Percentiles rank a stretch among this genome's conserved stretches.
phyloP scores from a whole-genome alignment of 2,888 invertebrate genomes.

The Stenichneumon culpator region DNA sequence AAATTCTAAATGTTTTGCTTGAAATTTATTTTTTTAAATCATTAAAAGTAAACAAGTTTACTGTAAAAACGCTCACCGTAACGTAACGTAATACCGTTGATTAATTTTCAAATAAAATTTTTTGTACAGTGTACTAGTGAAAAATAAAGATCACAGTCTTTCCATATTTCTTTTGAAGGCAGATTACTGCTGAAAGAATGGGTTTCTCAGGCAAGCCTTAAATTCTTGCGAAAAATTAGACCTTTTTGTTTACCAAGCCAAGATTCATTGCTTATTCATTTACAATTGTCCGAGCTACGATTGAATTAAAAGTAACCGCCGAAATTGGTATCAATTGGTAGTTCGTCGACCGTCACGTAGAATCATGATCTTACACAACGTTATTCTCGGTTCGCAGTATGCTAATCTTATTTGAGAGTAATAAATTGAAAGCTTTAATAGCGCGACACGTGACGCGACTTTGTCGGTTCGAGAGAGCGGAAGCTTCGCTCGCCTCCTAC shows the following conservation, averaged over 20 bases:
- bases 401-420: conserved; percentile 58
- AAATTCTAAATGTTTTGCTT: no score
- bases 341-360: conserved; percentile 48
- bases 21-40: no score
- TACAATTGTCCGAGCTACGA: background rate
- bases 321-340: conserved; percentile 55
- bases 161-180: background rate
- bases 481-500: conserved; percentile 48
- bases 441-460: conserved; percentile 33
- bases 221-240: background rate
- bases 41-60: no score
- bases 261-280: background rate
- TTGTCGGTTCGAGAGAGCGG: conserved; percentile 49
- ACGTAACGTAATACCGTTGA: no score
- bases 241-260: background rate
- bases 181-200: background rate
- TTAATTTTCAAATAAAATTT: no score
- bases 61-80: no score
- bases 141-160: background rate
- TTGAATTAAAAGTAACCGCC: conserved; percentile 32
- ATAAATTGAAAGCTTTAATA: conserved; percentile 57
- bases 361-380: conserved; percentile 37
- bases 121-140: background rate
- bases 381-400: conserved; percentile 41
- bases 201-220: background rate